Evolutionary conservation across 1,140 invertebrate species (phyloP).

Genomic region (Sesamia nonagrioides): DNA sequence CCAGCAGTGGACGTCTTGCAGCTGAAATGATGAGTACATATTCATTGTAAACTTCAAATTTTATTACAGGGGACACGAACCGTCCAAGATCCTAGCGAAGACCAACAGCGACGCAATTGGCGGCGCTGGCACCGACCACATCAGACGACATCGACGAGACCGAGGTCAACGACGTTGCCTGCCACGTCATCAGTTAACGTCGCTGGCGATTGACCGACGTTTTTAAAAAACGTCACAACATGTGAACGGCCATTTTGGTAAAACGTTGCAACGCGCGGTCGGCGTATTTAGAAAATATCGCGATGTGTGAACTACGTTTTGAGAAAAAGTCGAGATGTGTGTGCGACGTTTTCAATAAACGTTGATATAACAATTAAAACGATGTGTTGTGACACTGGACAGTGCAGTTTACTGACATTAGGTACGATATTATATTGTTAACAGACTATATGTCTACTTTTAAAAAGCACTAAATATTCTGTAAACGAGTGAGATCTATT

Average conservation of each 20-base stretch:
- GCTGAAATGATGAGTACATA: too few species aligned
- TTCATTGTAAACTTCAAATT: not conserved
- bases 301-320: not conserved
- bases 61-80: conserved; percentile 58
- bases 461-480: conserved; percentile 20
- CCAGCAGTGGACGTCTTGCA: too few species aligned
- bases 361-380: not conserved
- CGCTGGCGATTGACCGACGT: conserved; percentile 28
- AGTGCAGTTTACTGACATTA: conserved; percentile 15
- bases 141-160: conserved; percentile 56
- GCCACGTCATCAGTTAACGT: conserved; percentile 66
- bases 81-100: conserved; percentile 78
- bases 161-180: conserved; percentile 55
- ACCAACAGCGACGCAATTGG: conserved; percentile 60
- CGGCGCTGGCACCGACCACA: conserved; percentile 55
- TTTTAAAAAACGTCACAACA: not conserved
- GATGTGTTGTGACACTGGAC: conserved; percentile 22
- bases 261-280: not conserved
- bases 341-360: not conserved
- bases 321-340: not conserved
- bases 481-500: conserved; percentile 31
- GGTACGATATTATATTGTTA: conserved; percentile 6
- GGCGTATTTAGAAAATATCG: not conserved
- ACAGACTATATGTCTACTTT: conserved; percentile 30
- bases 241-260: not conserved